Evolutionary conservation across 2,888 invertebrate species (phyloP), one percentile per base, ranked within the genome.

Genomic region (Saturnia pavonia): DNA sequence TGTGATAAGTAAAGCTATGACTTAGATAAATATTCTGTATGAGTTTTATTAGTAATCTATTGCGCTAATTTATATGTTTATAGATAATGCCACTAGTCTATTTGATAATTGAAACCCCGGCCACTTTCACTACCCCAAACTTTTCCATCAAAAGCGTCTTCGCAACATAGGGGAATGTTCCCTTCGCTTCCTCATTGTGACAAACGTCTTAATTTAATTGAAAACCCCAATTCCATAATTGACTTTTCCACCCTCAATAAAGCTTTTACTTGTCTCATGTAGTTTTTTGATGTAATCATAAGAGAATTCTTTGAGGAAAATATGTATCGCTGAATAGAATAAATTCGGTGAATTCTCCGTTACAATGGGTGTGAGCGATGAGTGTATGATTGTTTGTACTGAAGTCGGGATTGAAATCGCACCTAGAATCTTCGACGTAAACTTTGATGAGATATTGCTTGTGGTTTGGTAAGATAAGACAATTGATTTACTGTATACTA

Each of bases 151-250:
- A 40, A 65, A 19, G 16, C 66, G 66, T 45, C 60, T 43, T 60
- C 65, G 73, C 69, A 69, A 70, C 65, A 70, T 19, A 68, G 70
- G 71, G 74, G 74, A 68, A 69, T 63, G 69, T 65, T 69, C 74
- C 74, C 72, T 71, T 67, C 72, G 65, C 68, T 51, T 72, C 72
- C 76, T 78, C 78, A 74, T 77, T 76, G 78, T 79, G 78, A 82
- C 84, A 84, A 83, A 85, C 82, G 83, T 82, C 82, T 84, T 84
- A 84, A 86, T 86, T 84, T 81, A 84, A 88, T 88, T 84, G 83
- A 80, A 86, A 83, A 82, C 76, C 77, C 80, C 82, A 81, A 86
- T 88, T 86, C 84, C 80, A 84, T 88, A 85, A 89, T 88, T 88
- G 86, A 85, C 82, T 88, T 84, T 81, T 78, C 80, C 85, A 83